Base-by-base conservation (phyloP, 2,888 invertebrate genomes). In the Andrena haemorrhoa region DNA sequence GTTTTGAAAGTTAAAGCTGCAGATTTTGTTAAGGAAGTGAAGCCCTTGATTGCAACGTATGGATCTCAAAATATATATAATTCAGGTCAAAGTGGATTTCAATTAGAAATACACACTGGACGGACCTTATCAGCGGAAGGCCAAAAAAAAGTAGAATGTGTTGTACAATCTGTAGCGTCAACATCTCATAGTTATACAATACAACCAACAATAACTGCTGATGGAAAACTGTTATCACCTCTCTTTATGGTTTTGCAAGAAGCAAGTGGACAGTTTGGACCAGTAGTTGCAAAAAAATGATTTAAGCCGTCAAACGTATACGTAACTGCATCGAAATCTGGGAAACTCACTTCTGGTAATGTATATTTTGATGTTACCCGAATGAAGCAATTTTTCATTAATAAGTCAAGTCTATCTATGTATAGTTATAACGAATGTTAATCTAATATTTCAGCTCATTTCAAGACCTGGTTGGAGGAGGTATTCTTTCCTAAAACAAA, bases 101-200 rank as follows among this genome's bases (percentile, higher is more conserved):
- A 41, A 47, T 49, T 64, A 47, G 64, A 64, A 47, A 64, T 47
- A 47, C 64, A 26, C 47, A 23, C 64, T 26, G 47, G 64, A 64
- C 23, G 47, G 10, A 64, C 47, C 5, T 64, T 64, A 63, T 10
- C 41, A 23, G 8, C 23, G 31, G 47, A 23, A 64, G 64, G 64
- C 47, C 5, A 4, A 47, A 51, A 51, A 51, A 29, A 47, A 31
- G n/a, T 31, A n/a, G 29, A 66, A 66, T 16, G 8, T 31, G 23
- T 49, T 6, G 31, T 49, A 41, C 53, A 33, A 23, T 33, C 31
- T 53, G 23, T 31, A 58, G 20, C 58, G 5, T 23, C 58, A 8
- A n/a, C 10, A 4, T 23, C 58, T 4, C 58, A 58, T 16, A 58
- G 58, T 31, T 58, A 58, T 23, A 58, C 58, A 2, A 58, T 58